A percentile compares a stretch with the other conserved stretches of the same genome.
Evolutionary conservation across 2,797 vertebrate genomes (phyloP).

Genomic region (Sebastes umbrosus): DNA sequence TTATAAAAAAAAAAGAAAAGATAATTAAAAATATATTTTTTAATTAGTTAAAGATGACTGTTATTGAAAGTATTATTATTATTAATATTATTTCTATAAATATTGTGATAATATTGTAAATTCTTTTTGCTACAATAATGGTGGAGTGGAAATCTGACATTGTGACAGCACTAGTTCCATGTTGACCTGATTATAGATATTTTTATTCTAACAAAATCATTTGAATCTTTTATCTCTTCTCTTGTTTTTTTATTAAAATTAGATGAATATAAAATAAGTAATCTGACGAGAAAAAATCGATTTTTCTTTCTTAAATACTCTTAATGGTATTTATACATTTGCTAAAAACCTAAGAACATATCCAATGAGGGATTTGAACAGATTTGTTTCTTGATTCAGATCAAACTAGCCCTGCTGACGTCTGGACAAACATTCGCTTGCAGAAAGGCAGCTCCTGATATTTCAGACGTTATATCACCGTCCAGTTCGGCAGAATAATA

Average conservation of each 20-base stretch:
- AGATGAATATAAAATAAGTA: background rate
- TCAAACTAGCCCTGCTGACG: background rate
- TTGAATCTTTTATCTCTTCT: background rate
- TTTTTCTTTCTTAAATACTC: background rate
- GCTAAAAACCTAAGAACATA: background rate
- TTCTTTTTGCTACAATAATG: too few relatives aligned
- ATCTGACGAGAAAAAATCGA: background rate
- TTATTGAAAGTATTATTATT: too few relatives aligned
- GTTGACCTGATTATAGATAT: too few relatives aligned
- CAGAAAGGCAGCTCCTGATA: background rate
- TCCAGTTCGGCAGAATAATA: conserved; percentile 11
- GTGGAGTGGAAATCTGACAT: too few relatives aligned
- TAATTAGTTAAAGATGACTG: too few relatives aligned
- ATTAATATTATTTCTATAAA: too few relatives aligned
- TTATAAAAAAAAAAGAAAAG: too few relatives aligned
- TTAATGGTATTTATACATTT: background rate
- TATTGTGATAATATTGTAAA: too few relatives aligned
- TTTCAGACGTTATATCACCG: conserved; percentile 2
- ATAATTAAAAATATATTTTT: too few relatives aligned
- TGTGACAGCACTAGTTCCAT: too few relatives aligned
- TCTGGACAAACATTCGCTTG: background rate
- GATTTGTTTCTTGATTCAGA: background rate
- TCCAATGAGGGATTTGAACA: too few relatives aligned
- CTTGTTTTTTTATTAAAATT: background rate
- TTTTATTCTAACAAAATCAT: too few relatives aligned